Percentiles rank a stretch among this genome's conserved stretches.
Evolutionary conservation across 2,888 invertebrate genomes (phyloP).

Genomic region (Disparrhopalites patrizii): DNA sequence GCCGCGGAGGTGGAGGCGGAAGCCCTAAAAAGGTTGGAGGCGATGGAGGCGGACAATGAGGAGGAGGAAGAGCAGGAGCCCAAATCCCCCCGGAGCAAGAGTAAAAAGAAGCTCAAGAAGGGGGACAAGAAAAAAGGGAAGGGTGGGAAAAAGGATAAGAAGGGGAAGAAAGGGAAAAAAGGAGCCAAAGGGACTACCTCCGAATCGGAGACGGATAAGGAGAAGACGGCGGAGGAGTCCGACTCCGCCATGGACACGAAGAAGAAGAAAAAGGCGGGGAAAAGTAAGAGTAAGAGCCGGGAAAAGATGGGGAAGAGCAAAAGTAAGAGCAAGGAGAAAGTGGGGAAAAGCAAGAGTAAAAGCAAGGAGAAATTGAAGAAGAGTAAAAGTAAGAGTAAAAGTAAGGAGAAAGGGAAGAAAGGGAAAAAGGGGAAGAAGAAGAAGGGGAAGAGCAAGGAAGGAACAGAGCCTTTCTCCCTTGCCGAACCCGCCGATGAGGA

Average conservation of each 20-base stretch:
- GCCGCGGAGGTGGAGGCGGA: neutral
- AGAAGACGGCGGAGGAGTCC: neutral
- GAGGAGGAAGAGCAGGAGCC: conserved; percentile 4
- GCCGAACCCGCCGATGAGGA: conserved; percentile 14
- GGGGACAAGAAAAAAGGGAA: neutral
- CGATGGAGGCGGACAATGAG: neutral
- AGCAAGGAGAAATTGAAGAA: neutral
- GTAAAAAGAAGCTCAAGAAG: neutral
- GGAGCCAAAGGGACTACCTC: neutral
- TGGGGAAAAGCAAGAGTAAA: neutral
- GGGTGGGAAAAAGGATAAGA: conserved; percentile 2
- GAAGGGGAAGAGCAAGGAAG: conserved; percentile 1
- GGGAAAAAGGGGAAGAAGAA: conserved; percentile 11
- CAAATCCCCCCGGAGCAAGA: neutral
- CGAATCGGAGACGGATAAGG: neutral
- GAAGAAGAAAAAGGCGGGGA: neutral
- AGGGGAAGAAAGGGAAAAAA: conserved; percentile 1
- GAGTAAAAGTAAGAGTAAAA: neutral
- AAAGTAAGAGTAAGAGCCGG: neutral
- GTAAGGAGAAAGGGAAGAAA: conserved; percentile 9
- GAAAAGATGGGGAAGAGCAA: neutral
- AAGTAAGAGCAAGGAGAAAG: neutral
- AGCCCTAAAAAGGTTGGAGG: neutral
- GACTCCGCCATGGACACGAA: neutral
- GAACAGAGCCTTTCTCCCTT: conserved; percentile 6